Conservation (phyloP, 2,797 vertebrate genomes). For the Mormyrus proboscirostris region DNA sequence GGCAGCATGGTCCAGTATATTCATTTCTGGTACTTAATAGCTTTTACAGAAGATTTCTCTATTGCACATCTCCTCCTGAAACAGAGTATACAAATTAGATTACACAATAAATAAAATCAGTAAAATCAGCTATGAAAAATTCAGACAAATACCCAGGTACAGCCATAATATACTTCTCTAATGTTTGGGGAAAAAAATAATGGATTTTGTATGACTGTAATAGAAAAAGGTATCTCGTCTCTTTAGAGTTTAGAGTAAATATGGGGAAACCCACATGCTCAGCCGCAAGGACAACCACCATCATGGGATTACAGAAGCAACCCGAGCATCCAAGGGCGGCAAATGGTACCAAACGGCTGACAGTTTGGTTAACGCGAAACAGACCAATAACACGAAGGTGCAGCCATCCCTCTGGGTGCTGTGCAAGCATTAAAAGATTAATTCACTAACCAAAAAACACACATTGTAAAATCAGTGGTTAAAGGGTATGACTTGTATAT, state of each 20-base stretch:
- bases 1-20: background rate
- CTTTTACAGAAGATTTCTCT: background rate
- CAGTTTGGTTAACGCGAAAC: background rate
- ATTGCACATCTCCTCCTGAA: background rate
- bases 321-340: background rate
- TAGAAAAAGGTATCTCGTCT: background rate
- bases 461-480: background rate
- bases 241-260: background rate
- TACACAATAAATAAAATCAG: background rate
- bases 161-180: background rate
- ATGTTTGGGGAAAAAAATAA: background rate
- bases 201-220: background rate
- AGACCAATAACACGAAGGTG: background rate
- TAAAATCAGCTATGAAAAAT: background rate
- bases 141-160: background rate
- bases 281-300: background rate
- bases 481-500: background rate
- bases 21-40: background rate
- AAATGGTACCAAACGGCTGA: background rate
- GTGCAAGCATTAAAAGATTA: background rate
- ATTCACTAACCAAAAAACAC: background rate
- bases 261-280: background rate
- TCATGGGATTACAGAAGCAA: background rate
- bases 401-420: background rate
- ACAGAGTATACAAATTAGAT: background rate